Evolutionary conservation across 2,797 vertebrate species (phyloP).

Genomic region (Diglossa cyanea): DNA sequence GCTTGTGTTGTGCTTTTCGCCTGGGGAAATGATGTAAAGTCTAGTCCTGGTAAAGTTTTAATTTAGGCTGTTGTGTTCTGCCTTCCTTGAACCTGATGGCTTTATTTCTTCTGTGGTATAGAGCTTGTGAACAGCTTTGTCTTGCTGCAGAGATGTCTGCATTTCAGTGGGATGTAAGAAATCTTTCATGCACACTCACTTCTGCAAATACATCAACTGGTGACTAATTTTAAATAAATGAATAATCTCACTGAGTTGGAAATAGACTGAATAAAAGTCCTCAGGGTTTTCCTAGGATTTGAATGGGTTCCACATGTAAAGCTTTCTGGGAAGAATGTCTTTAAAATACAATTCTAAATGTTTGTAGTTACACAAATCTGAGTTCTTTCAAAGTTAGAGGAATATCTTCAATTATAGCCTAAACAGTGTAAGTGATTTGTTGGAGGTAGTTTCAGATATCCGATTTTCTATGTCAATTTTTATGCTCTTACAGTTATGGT

Average conservation of each 20-base stretch:
- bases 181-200: neutral
- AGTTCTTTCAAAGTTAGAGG: neutral
- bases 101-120: neutral
- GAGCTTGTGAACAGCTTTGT: neutral
- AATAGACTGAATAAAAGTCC: neutral
- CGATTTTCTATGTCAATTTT: neutral
- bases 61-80: neutral
- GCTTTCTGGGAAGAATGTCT: neutral
- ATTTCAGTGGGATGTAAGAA: neutral
- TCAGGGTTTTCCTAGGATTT: neutral
- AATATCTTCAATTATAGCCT: neutral
- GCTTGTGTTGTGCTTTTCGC: neutral
- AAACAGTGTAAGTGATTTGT: neutral
- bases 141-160: neutral
- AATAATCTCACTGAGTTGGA: conserved; percentile 15
- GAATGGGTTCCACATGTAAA: conserved; percentile 16
- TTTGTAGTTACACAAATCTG: neutral
- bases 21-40: neutral
- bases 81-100: neutral
- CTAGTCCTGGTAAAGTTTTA: neutral
- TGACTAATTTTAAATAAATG: conserved; percentile 43
- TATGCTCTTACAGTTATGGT: neutral
- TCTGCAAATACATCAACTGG: neutral
- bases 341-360: neutral
- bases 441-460: neutral